Conservation (phyloP, 2,797 vertebrate species). For the Pogonophryne albipinna region DNA sequence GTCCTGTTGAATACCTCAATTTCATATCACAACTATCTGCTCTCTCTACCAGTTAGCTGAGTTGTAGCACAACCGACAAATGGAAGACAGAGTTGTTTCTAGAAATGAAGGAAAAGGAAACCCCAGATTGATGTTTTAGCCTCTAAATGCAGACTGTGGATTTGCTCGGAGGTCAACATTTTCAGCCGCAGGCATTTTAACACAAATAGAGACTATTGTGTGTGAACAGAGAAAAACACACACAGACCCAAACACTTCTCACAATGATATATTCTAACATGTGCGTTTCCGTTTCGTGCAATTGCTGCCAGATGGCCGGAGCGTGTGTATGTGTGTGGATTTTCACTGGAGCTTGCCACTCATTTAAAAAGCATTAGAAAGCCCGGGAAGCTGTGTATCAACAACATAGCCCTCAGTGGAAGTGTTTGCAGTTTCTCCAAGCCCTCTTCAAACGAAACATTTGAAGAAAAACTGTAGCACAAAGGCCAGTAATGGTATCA, state of each 20-base stretch:
- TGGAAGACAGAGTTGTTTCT: slow-evolving; percentile 24
- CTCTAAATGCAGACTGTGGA: slow-evolving; percentile 64
- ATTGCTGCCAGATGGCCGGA: slow-evolving; percentile 69
- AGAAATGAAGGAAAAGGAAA: slow-evolving; percentile 50
- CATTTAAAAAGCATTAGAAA: slow-evolving; percentile 41
- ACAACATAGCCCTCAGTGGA: slow-evolving; percentile 29
- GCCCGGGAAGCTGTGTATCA: slow-evolving; percentile 49
- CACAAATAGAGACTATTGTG: slow-evolving; percentile 69
- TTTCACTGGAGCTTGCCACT: slow-evolving; percentile 11
- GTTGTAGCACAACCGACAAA: slow-evolving; percentile 19
- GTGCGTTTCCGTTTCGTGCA: slow-evolving; percentile 57
- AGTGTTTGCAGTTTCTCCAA: slow-evolving; percentile 15
- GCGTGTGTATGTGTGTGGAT: slow-evolving; percentile 15
- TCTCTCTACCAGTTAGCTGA: neutral
- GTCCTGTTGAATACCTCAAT: neutral
- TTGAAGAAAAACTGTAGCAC: neutral
- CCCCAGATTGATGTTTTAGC: slow-evolving; percentile 41
- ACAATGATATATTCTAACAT: slow-evolving; percentile 54
- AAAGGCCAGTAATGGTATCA: neutral
- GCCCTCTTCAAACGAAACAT: slow-evolving; percentile 22
- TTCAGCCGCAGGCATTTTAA: slow-evolving; percentile 71
- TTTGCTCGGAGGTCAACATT: slow-evolving; percentile 39
- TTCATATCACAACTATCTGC: neutral
- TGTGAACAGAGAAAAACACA: slow-evolving; percentile 48
- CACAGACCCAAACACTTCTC: slow-evolving; percentile 55